phyloP scores from a whole-genome alignment of 2,888 invertebrate genomes.

The Alloscopus bannaensis region DNA sequence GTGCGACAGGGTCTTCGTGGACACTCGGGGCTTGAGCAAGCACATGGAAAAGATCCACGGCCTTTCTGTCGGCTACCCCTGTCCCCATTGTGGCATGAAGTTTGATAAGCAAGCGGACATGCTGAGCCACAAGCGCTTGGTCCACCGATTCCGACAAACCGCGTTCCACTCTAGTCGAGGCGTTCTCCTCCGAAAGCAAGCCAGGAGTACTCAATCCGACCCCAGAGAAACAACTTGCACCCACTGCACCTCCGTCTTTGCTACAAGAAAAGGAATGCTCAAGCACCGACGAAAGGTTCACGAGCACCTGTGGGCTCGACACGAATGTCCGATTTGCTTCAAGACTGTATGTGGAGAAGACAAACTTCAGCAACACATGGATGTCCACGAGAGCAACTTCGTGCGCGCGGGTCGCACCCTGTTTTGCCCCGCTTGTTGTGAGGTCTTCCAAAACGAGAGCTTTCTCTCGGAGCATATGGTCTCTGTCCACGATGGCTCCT shows the following conservation, averaged over 20 bases:
- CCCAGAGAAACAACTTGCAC: neutral
- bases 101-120: neutral
- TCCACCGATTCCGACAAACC: too few species aligned
- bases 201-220: too few species aligned
- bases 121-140: neutral
- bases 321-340: constrained; percentile 22
- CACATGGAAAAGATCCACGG: constrained; percentile 9
- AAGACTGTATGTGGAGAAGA: neutral
- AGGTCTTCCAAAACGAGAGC: constrained; percentile 8
- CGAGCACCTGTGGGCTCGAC: neutral
- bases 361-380: neutral
- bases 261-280: neutral
- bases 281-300: neutral
- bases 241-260: neutral
- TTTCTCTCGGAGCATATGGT: constrained; percentile 6
- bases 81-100: constrained; percentile 14
- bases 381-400: neutral
- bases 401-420: neutral
- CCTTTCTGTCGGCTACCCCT: neutral
- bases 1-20: constrained; percentile 9
- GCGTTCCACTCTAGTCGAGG: too few species aligned
- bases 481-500: neutral
- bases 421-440: too few species aligned
- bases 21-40: constrained; percentile 11
- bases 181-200: neutral